phyloP scores from a whole-genome alignment of 2,888 invertebrate species.

The Allacma fusca region DNA sequence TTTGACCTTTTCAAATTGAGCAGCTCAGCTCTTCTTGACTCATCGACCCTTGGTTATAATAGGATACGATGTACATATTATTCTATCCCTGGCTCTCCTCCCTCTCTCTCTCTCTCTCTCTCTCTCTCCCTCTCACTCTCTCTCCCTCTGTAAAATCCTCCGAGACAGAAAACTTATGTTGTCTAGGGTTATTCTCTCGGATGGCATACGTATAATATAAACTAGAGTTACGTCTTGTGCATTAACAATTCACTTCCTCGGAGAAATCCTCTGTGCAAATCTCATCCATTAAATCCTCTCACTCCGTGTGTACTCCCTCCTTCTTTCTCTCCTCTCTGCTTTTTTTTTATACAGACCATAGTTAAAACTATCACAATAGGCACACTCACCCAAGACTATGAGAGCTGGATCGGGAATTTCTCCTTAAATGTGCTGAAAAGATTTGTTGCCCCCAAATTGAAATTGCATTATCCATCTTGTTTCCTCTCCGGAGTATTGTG shows the following conservation, averaged over 20 bases:
- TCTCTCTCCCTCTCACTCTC: neutral
- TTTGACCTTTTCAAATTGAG: constrained; percentile 16
- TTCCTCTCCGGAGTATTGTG: constrained; percentile 5
- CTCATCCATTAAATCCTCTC: constrained; percentile 11
- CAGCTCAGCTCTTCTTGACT: constrained; percentile 7
- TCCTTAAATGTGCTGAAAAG: constrained; percentile 7
- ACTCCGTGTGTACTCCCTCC: neutral
- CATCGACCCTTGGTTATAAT: neutral
- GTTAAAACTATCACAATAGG: neutral
- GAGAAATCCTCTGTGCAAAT: constrained; percentile 12
- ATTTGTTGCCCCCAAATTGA: constrained; percentile 8
- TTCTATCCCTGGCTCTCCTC: too few relatives aligned
- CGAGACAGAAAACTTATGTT: neutral
- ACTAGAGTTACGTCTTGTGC: neutral
- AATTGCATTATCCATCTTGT: constrained; percentile 10
- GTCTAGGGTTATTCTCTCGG: neutral
- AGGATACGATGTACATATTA: neutral
- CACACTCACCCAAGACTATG: neutral
- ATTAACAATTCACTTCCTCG: neutral
- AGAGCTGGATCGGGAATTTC: neutral
- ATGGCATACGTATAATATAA: neutral
- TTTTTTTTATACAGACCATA: neutral
- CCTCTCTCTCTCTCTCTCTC: neutral
- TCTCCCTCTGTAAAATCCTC: neutral
- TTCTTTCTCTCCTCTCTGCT: too few relatives aligned